Conservation (phyloP, 2,797 vertebrate genomes). For the Enteromius anoplus region DNA sequence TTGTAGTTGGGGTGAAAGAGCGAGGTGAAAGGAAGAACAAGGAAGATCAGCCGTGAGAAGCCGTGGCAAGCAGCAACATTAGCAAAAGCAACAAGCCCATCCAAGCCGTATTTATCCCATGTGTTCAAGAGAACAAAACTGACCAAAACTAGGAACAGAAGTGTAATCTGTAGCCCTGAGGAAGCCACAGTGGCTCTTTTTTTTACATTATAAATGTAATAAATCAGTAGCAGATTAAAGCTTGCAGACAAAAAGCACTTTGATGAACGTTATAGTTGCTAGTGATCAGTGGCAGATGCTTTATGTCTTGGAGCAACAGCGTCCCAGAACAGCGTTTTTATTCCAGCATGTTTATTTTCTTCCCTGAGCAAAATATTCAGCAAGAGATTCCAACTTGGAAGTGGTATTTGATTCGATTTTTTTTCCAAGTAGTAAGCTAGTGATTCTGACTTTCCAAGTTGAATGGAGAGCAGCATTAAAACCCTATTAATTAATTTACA, state of each 20-base stretch:
- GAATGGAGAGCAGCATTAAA: background rate
- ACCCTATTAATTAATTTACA: background rate
- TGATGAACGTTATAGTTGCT: background rate
- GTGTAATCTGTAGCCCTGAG: background rate
- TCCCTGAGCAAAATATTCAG: background rate
- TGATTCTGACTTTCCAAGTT: background rate
- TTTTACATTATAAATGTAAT: background rate
- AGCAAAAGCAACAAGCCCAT: conserved; percentile 38
- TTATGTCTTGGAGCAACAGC: background rate
- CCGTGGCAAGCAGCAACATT: conserved; percentile 29
- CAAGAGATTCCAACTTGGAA: background rate
- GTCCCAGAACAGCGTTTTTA: background rate
- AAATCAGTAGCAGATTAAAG: background rate
- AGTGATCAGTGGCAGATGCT: background rate
- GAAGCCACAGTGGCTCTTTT: background rate
- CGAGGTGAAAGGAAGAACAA: conserved; percentile 20
- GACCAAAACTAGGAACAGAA: background rate
- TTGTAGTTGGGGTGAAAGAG: conserved; percentile 16
- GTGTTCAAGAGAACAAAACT: background rate
- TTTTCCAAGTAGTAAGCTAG: background rate
- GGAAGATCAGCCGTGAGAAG: conserved; percentile 35
- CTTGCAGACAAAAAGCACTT: background rate
- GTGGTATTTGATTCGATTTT: background rate
- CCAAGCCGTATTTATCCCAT: background rate
- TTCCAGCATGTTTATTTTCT: background rate